A percentile compares a stretch with the other conserved stretches of the same genome.
Evolutionary conservation across 2,888 invertebrate genomes (phyloP).

Genomic region (Rhamnusium bicolor): DNA sequence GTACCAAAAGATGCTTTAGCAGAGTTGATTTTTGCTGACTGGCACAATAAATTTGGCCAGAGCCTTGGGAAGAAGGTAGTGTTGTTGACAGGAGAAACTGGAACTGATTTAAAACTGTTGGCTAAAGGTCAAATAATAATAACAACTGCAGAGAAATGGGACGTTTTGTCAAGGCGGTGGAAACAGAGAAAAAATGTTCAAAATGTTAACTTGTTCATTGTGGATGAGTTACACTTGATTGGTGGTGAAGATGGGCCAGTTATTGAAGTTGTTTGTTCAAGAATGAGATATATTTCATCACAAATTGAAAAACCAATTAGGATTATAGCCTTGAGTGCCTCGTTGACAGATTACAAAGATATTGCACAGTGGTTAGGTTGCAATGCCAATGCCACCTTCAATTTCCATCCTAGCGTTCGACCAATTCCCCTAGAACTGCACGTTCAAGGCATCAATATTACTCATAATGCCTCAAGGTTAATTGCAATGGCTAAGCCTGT

Average conservation of each 20-base stretch:
- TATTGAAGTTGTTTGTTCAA: conserved; percentile 92
- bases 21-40: conserved; percentile 90
- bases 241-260: conserved; percentile 95
- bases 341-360: conserved; percentile 91
- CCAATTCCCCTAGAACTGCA: conserved; percentile 96
- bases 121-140: conserved; percentile 97
- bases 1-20: conserved; percentile 94
- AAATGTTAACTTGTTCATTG: conserved; percentile 95
- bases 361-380: conserved; percentile 98
- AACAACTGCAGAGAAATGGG: conserved; percentile 99
- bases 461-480: conserved; percentile 95
- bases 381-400: conserved; percentile 93
- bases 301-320: conserved; percentile 93
- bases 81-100: conserved; percentile 95
- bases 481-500: conserved; percentile 99
- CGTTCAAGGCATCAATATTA: conserved; percentile 97
- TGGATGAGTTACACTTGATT: conserved; percentile 94
- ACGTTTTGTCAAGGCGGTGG: conserved; percentile 97
- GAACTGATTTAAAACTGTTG: conserved; percentile 94
- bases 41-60: conserved; percentile 91
- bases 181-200: conserved; percentile 99
- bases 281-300: conserved; percentile 93
- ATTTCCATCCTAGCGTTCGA: conserved; percentile 98
- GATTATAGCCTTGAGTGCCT: conserved; percentile 94
- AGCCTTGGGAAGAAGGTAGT: conserved; percentile 89